phyloP scores from a whole-genome alignment of 2,113 vertebrate species.

The Corythornis madagascariensis region DNA sequence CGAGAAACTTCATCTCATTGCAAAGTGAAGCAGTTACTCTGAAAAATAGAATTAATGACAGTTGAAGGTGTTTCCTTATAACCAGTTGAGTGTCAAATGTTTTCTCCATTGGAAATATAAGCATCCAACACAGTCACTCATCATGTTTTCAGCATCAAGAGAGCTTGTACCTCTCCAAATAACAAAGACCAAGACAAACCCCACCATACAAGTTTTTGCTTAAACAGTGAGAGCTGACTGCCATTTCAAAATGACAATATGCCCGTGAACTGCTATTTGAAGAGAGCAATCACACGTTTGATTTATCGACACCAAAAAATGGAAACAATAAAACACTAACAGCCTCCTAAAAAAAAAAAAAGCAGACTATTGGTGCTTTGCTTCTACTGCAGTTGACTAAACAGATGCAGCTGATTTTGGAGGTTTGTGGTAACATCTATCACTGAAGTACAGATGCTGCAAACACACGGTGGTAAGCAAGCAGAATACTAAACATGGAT shows the following conservation, averaged over 20 bases:
- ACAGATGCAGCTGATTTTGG: constrained; percentile 44
- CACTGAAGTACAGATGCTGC: constrained; percentile 30
- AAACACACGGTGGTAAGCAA: neutral
- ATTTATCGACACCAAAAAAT: neutral
- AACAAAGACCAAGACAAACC: neutral
- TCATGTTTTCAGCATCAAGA: neutral
- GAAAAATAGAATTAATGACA: neutral
- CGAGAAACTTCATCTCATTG: neutral
- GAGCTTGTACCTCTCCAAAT: neutral
- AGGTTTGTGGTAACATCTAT: constrained; percentile 53
- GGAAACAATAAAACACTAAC: neutral
- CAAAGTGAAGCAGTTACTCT: neutral
- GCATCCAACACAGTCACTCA: neutral
- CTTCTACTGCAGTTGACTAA: constrained; percentile 31
- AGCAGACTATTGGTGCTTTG: neutral
- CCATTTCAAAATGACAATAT: neutral
- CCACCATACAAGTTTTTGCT: neutral
- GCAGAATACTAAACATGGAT: constrained; percentile 50
- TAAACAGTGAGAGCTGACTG: neutral
- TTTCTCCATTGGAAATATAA: neutral
- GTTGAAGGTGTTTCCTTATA: neutral
- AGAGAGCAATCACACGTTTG: neutral
- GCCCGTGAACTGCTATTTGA: neutral
- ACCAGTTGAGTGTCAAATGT: neutral
- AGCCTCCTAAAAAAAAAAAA: neutral